These are phyloP conservation scores for Tinamus guttatus DNA, from an alignment of 2,113 vertebrate genomes.

Conservation along the genomic window DNA sequence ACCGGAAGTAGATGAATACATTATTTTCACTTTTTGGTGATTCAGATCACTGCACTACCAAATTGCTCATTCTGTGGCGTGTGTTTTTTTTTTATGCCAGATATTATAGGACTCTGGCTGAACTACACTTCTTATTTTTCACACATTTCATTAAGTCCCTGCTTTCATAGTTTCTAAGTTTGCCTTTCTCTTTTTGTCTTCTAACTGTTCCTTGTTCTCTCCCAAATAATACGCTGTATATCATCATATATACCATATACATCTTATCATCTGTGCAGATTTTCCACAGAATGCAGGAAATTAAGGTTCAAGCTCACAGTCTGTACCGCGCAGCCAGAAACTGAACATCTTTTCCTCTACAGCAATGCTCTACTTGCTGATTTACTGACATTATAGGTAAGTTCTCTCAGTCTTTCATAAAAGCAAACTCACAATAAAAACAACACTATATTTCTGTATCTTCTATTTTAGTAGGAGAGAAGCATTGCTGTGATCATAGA, in stretches of 20 bases:
- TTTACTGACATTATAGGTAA: background rate
- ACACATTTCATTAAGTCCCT: background rate
- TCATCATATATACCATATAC: background rate
- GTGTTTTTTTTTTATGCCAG: background rate
- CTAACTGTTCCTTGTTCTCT: background rate
- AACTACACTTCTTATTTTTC: background rate
- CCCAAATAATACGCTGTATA: background rate
- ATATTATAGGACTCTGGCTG: background rate
- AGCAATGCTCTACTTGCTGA: background rate
- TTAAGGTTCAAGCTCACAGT: background rate
- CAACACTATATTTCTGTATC: background rate
- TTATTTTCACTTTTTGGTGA: background rate
- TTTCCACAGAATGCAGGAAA: background rate
- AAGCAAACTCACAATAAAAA: fast-evolving
- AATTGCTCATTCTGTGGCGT: background rate
- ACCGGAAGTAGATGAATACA: background rate
- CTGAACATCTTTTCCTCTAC: background rate
- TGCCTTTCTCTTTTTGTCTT: background rate
- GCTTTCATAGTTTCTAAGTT: background rate
- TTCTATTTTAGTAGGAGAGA: background rate
- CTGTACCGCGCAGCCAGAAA: background rate
- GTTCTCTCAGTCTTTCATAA: background rate
- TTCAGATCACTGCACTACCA: background rate
- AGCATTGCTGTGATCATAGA: background rate
- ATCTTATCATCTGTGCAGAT: background rate